phyloP scores from a whole-genome alignment of 2,113 vertebrate species.

The Lepus timidus region DNA sequence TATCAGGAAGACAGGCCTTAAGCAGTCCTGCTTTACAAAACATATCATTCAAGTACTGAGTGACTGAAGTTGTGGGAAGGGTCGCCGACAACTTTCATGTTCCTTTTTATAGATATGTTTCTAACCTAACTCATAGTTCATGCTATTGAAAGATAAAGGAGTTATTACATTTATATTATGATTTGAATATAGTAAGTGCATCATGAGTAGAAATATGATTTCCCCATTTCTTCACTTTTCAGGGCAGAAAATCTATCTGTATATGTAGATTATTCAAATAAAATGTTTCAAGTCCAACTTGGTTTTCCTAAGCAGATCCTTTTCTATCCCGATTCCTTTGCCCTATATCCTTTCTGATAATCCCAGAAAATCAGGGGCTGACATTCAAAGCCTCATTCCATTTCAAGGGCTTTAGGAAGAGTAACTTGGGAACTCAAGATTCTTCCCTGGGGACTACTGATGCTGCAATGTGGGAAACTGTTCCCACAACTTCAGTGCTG shows the following conservation, averaged over 20 bases:
- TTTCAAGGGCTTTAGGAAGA: not conserved
- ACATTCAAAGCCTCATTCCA: not conserved
- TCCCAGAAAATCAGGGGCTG: not conserved
- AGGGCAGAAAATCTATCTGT: not conserved
- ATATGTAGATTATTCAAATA: not conserved
- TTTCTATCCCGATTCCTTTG: not conserved
- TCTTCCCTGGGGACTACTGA: not conserved
- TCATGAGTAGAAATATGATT: not conserved
- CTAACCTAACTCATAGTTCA: not conserved
- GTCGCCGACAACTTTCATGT: not conserved
- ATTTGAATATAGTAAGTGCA: not conserved
- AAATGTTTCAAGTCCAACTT: not conserved
- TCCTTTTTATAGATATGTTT: not conserved
- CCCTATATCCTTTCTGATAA: too few species aligned
- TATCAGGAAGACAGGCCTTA: constrained; percentile 19
- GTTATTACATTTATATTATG: not conserved
- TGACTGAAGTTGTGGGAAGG: constrained; percentile 32
- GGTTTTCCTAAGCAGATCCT: not conserved
- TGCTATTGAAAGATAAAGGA: constrained; percentile 5
- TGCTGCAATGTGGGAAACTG: not conserved
- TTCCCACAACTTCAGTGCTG: not conserved
- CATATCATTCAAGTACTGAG: not conserved
- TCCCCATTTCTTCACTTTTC: not conserved
- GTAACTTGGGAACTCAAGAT: not conserved
- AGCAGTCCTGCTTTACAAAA: constrained; percentile 1